These are phyloP conservation scores for Drosophila navojoa DNA, from an alignment of 1,140 invertebrate genomes.

Conservation along the genomic window DNA sequence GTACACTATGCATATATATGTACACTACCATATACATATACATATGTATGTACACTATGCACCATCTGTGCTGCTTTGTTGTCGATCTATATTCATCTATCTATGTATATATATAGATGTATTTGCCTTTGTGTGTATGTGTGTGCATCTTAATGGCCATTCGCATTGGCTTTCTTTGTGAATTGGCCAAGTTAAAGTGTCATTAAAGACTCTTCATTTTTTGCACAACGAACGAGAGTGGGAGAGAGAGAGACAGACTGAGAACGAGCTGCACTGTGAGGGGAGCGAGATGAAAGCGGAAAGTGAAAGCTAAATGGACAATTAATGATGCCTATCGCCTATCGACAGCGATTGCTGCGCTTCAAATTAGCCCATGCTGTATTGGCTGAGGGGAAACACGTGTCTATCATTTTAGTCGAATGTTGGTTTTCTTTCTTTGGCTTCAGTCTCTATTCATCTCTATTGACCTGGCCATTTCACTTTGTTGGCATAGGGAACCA, in stretches of 20 bases:
- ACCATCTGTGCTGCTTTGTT: too few species aligned
- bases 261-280: not conserved
- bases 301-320: conserved; percentile 56
- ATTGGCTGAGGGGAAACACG: conserved; percentile 31
- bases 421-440: not conserved
- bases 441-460: too few species aligned
- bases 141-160: conserved; percentile 10
- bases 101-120: not conserved
- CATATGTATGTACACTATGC: too few species aligned
- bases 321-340: conserved; percentile 42
- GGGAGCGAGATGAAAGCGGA: conserved; percentile 39
- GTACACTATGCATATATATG: too few species aligned
- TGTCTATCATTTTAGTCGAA: conserved; percentile 43
- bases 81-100: too few species aligned
- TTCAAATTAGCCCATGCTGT: conserved; percentile 23
- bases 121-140: not conserved
- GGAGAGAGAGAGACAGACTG: conserved; percentile 4
- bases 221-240: not conserved
- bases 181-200: conserved; percentile 16
- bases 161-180: conserved; percentile 26
- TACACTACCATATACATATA: not conserved
- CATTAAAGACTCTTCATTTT: conserved; percentile 19
- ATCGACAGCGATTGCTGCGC: conserved; percentile 21
- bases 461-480: not conserved
- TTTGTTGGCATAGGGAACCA: not conserved